These are phyloP conservation scores for Ciconia maguari DNA, from an alignment of 2,113 vertebrate species.

Conservation along the genomic window DNA sequence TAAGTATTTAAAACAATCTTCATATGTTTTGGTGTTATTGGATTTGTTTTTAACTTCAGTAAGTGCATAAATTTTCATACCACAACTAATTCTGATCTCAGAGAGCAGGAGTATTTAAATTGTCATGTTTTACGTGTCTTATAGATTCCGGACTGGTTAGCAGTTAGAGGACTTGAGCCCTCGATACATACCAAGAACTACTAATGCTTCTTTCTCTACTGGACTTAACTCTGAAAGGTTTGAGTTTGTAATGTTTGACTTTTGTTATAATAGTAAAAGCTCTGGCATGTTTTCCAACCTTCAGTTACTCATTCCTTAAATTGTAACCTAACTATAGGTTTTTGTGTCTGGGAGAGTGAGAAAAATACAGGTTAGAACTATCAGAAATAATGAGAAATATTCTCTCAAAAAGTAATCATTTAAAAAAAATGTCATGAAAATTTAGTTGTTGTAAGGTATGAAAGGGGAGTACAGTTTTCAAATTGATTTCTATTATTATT, in stretches of 20 bases:
- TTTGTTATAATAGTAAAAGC: background rate
- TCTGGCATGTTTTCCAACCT: background rate
- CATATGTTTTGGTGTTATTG: background rate
- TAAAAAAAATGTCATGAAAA: accelerated
- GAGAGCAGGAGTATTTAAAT: background rate
- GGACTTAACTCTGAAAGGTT: background rate
- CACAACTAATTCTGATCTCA: background rate
- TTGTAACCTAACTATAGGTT: background rate
- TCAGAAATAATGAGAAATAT: background rate
- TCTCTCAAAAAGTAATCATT: background rate
- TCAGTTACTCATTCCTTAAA: background rate
- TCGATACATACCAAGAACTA: background rate
- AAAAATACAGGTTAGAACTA: background rate
- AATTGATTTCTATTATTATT: background rate
- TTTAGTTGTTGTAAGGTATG: background rate
- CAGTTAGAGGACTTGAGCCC: background rate
- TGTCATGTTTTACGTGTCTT: background rate
- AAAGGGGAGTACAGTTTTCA: background rate
- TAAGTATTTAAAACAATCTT: background rate
- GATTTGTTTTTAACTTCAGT: background rate
- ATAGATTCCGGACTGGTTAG: background rate
- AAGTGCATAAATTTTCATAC: background rate
- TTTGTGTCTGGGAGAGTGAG: background rate
- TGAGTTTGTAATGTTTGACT: background rate
- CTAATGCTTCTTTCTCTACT: background rate